phyloP scores from a whole-genome alignment of 37 sponge, comb jelly and placozoan genomes.

The Crambe crambe region DNA sequence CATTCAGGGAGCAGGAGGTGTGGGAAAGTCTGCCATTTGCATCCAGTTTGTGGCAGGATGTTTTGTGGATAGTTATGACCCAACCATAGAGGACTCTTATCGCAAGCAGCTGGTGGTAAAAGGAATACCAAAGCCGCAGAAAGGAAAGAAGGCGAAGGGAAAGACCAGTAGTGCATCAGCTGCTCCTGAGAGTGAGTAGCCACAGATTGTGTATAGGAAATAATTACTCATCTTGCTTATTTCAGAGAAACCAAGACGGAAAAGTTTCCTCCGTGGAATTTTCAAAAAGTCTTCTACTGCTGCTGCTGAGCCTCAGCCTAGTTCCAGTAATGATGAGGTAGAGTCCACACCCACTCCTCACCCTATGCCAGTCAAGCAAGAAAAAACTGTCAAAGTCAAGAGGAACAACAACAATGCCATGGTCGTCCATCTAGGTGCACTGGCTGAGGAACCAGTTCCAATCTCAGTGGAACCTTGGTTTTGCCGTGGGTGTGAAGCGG shows the following conservation, averaged over 20 bases:
- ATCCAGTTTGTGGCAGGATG: constrained; percentile 65
- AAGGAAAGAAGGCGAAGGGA: neutral
- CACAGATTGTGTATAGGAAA: no score
- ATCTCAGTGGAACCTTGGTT: constrained; percentile 43
- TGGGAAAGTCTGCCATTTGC: constrained; percentile 86
- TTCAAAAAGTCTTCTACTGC: constrained; percentile 37
- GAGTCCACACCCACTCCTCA: constrained; percentile 13
- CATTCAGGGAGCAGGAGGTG: constrained; percentile 86
- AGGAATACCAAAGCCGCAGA: constrained; percentile 41
- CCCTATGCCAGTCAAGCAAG: constrained; percentile 46
- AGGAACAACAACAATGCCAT: constrained; percentile 70
- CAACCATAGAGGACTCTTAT: constrained; percentile 95
- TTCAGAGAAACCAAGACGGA: no score
- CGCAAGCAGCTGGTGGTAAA: constrained; percentile 82
- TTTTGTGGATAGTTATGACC: constrained; percentile 88
- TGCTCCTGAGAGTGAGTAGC: constrained; percentile 1
- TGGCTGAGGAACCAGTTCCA: constrained; percentile 42
- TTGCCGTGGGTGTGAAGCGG: constrained; percentile 69
- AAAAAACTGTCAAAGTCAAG: constrained; percentile 74
- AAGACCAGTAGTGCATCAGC: neutral
- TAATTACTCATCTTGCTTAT: no score
- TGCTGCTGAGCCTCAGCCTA: neutral
- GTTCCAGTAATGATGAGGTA: neutral
- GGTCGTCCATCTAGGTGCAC: constrained; percentile 70
- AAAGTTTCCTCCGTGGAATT: constrained; percentile 40